Evolutionary conservation across 2,113 vertebrate species (phyloP), one percentile per base, ranked within the genome.

Genomic region (Calyptomena viridis): DNA sequence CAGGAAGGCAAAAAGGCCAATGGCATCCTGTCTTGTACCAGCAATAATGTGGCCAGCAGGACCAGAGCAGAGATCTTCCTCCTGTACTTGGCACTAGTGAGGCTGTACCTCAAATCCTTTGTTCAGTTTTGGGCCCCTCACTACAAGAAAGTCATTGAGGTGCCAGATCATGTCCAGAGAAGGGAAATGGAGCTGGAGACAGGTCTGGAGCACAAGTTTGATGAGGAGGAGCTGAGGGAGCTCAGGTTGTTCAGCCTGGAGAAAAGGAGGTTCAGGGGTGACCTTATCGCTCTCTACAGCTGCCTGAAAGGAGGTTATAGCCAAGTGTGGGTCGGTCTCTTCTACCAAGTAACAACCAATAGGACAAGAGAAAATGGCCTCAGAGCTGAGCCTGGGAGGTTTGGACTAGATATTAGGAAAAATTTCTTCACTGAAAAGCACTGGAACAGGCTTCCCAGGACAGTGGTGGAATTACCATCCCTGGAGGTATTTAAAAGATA

Each of bases 281-380:
- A 75, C 19, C 2, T 6, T 66, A 35, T 40, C 0, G 3, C 15
- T n/a, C 30, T 49, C 24, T 23, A 11, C 15, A n/a, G 6, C 15
- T 47, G 11, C 19, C 14, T 55, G n/a, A 47, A n/a, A 39, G 28
- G n/a, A 56, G 5, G 3, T 6, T n/a, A 28, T 66, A 47, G 30
- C 47, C 60, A n/a, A 17, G 10, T 27, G 17, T 11, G 14, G 13
- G 3, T 31, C 21, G 7, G 11, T 50, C 37, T 68, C 62, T 76
- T 59, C 44, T 59, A 8, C 31, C 53, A 44, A 6, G 21, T 22
- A 68, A 27, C 13, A 67, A 22, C 21, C 0, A 0, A 20, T 23
- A 42, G 0, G 1, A 67, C 25, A 31, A 68, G 53, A 6, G 11
- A 17, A 59, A 67, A 50, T 44, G 25, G 21, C 11, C 5, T 59